These are phyloP conservation scores for Nycticorax nycticorax DNA, from an alignment of 2,113 vertebrate species.

Conservation along the genomic window DNA sequence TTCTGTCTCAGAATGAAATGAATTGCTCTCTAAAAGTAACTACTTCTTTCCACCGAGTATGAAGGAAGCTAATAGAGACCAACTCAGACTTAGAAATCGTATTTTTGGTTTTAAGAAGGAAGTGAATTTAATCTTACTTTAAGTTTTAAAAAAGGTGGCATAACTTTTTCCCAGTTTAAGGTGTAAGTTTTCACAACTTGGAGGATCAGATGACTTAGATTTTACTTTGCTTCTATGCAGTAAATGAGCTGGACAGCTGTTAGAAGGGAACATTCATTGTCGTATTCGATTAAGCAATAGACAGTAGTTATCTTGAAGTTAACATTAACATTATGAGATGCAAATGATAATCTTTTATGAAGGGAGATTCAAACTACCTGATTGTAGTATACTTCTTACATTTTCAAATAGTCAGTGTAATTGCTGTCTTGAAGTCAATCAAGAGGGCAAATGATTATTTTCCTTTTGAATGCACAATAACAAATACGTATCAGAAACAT, in stretches of 20 bases:
- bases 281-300: not conserved
- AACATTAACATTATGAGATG: not conserved
- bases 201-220: not conserved
- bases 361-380: not conserved
- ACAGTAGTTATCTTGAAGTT: not conserved
- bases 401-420: not conserved
- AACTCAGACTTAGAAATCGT: not conserved
- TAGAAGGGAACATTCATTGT: not conserved
- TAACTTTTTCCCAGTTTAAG: not conserved
- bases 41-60: not conserved
- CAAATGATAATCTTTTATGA: not conserved
- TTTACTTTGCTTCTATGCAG: not conserved
- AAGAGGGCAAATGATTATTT: not conserved
- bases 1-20: not conserved
- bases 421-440: not conserved
- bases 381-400: not conserved
- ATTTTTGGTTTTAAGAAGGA: not conserved
- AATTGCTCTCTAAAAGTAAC: not conserved
- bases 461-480: not conserved
- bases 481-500: not conserved
- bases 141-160: not conserved
- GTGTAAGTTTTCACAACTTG: not conserved
- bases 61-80: not conserved
- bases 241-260: not conserved
- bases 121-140: not conserved